phyloP scores from a whole-genome alignment of 37 sponge, comb jelly and placozoan genomes.

The Spongilla lacustris region DNA sequence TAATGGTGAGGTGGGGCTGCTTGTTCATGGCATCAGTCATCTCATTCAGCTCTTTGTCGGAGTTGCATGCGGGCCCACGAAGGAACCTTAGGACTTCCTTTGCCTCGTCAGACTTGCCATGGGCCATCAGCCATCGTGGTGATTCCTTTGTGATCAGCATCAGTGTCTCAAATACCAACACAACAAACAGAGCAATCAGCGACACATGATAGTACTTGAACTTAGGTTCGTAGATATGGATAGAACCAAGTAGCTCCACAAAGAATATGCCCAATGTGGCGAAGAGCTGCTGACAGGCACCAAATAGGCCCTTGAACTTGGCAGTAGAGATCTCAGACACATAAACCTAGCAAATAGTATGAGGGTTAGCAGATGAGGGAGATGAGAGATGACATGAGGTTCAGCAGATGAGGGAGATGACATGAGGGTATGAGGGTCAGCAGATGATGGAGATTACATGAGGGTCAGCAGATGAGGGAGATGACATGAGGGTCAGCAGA shows the following conservation, averaged over 20 bases:
- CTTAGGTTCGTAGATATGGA: neutral
- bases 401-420: neutral
- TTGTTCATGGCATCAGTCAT: constrained; percentile 33
- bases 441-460: too few relatives aligned
- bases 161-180: constrained; percentile 23
- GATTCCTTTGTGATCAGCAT: constrained; percentile 39
- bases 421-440: neutral
- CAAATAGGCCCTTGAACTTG: constrained; percentile 41
- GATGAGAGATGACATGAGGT: neutral
- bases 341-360: constrained; percentile 24
- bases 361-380: neutral
- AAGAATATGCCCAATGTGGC: constrained; percentile 31
- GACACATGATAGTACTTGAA: constrained; percentile 41
- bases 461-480: neutral
- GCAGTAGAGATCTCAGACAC: constrained; percentile 59
- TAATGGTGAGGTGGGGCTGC: neutral
- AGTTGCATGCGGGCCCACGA: constrained; percentile 38
- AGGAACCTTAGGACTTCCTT: constrained; percentile 33
- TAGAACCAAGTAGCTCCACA: constrained; percentile 24
- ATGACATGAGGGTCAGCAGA: too few relatives aligned
- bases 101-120: constrained; percentile 24
- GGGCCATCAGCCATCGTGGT: constrained; percentile 60
- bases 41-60: constrained; percentile 27
- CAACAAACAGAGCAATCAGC: constrained; percentile 19
- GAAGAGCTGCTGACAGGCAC: constrained; percentile 40